Conservation (phyloP, 2,888 invertebrate genomes). For the Scaptomyza polygonia region DNA sequence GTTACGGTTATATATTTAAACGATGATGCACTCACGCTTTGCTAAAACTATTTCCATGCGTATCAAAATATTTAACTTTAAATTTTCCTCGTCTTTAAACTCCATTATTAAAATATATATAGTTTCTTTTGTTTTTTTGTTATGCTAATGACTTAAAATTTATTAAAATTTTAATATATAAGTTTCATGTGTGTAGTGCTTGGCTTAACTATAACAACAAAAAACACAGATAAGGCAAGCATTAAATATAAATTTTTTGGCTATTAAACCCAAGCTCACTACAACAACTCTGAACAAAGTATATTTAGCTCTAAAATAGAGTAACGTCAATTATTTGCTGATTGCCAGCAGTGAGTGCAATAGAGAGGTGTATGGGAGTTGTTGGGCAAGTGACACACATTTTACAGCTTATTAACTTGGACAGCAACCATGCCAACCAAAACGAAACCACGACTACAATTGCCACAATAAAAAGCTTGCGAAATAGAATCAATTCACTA, state of each 20-base stretch:
- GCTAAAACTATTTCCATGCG: slow-evolving; percentile 1
- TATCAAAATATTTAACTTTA: slow-evolving; percentile 28
- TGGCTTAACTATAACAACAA: slow-evolving; percentile 4
- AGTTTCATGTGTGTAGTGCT: slow-evolving; percentile 1
- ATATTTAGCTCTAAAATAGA: slow-evolving; percentile 21
- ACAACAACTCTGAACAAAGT: background rate
- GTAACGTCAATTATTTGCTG: slow-evolving; percentile 45
- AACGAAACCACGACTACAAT: slow-evolving; percentile 29
- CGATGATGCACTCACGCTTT: slow-evolving; percentile 22
- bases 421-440: slow-evolving; percentile 58
- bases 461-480: slow-evolving; percentile 28
- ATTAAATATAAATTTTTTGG: slow-evolving; percentile 16
- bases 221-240: slow-evolving; percentile 6
- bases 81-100: slow-evolving; percentile 19
- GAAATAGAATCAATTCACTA: too few species aligned
- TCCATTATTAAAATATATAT: slow-evolving; percentile 9
- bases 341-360: slow-evolving; percentile 41
- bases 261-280: slow-evolving; percentile 1
- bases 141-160: background rate
- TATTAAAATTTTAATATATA: slow-evolving; percentile 10
- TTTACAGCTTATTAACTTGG: slow-evolving; percentile 80
- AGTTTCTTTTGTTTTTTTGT: background rate
- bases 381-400: slow-evolving; percentile 76
- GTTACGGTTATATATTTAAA: too few species aligned
- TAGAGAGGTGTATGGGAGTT: slow-evolving; percentile 8